These are phyloP conservation scores for Cheirogaleus medius DNA, from an alignment of 2,113 vertebrate species.

Conservation along the genomic window DNA sequence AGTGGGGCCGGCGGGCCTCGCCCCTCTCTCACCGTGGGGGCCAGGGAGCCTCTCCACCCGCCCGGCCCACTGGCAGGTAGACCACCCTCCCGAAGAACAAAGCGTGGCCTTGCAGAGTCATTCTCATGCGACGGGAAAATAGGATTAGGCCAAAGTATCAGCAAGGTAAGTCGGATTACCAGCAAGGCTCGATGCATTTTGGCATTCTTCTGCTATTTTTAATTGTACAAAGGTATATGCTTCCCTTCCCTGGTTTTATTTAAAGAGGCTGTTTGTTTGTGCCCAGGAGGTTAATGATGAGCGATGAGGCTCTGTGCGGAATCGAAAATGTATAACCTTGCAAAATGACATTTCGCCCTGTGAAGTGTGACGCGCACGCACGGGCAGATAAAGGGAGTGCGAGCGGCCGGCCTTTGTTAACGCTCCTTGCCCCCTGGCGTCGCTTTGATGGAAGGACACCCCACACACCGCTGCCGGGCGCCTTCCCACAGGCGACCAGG, in stretches of 20 bases:
- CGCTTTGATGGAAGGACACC: constrained; percentile 79
- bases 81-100: constrained; percentile 56
- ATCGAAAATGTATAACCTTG: constrained; percentile 57
- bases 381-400: background rate
- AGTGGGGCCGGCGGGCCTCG: background rate
- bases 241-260: constrained; percentile 69
- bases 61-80: constrained; percentile 14
- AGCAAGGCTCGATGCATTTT: constrained; percentile 67
- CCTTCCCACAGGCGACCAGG: background rate
- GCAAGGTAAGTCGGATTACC: constrained; percentile 86
- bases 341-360: constrained; percentile 48
- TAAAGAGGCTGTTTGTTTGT: constrained; percentile 66
- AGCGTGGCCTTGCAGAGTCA: constrained; percentile 71
- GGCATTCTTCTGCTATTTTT: constrained; percentile 64
- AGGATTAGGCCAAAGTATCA: constrained; percentile 83
- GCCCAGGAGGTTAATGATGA: constrained; percentile 62
- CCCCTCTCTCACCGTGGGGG: background rate
- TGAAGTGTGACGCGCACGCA: constrained; percentile 6
- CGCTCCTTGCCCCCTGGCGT: constrained; percentile 86
- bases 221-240: constrained; percentile 61
- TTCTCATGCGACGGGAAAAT: constrained; percentile 77
- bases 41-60: background rate
- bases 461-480: background rate
- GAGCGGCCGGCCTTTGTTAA: constrained; percentile 73
- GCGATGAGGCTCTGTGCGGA: constrained; percentile 11